Evolutionary conservation across 2,797 vertebrate genomes (phyloP).

Genomic region (Diplodus sargus): DNA sequence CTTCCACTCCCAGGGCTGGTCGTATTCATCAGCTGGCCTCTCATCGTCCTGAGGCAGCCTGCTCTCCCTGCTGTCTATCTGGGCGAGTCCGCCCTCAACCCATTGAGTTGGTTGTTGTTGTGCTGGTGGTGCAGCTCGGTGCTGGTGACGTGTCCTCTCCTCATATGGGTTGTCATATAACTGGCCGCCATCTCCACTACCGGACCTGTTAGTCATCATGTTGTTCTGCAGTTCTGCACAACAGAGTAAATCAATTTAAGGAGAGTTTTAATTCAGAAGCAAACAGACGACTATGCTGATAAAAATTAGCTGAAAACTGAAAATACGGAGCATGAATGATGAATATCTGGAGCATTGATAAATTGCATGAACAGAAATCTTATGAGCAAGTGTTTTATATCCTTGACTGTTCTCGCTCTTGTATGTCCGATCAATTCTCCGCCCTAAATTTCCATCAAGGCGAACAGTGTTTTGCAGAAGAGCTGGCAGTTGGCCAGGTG

Average conservation of each 20-base stretch:
- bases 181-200: slow-evolving; percentile 76
- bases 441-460: background rate
- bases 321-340: background rate
- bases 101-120: slow-evolving; percentile 53
- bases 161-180: slow-evolving; percentile 92
- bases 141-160: slow-evolving; percentile 76
- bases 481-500: background rate
- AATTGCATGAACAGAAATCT: background rate
- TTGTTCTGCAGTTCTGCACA: slow-evolving; percentile 76
- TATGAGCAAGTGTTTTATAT: background rate
- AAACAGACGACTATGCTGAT: background rate
- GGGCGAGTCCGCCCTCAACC: slow-evolving; percentile 41
- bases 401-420: background rate
- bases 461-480: background rate
- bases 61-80: slow-evolving; percentile 79
- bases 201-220: slow-evolving; percentile 61
- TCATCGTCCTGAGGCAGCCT: slow-evolving; percentile 90
- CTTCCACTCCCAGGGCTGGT: slow-evolving; percentile 97
- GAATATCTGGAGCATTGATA: background rate
- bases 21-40: slow-evolving; percentile 92
- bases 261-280: background rate
- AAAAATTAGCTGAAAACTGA: background rate
- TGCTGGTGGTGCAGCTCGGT: slow-evolving; percentile 26
- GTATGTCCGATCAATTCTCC: background rate
- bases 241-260: background rate